Evolutionary conservation across 2,113 vertebrate species (phyloP).

Genomic region (Sylvia atricapilla): DNA sequence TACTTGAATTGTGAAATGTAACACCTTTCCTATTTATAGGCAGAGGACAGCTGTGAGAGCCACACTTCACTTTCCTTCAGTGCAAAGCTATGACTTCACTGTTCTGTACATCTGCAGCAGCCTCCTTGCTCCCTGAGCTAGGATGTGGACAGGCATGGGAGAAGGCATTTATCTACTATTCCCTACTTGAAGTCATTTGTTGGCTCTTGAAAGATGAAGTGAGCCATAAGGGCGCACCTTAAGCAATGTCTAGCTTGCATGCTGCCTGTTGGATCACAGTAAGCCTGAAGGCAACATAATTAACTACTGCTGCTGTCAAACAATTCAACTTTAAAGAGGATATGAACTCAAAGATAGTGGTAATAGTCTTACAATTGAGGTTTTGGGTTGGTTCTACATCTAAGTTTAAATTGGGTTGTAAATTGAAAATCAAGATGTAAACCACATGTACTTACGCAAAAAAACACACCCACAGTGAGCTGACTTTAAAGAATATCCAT

Average conservation of each 20-base stretch:
- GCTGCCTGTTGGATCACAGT: neutral
- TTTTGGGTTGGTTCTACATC: neutral
- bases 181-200: neutral
- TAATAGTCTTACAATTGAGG: neutral
- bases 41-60: neutral
- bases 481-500: neutral
- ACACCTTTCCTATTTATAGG: neutral
- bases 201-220: neutral
- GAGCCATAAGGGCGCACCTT: neutral
- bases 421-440: neutral
- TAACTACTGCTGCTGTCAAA: neutral
- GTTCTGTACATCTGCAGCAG: neutral
- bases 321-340: neutral
- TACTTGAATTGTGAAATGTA: neutral
- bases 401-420: neutral
- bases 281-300: neutral
- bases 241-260: neutral
- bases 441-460: neutral
- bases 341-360: neutral
- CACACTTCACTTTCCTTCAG: neutral
- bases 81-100: neutral
- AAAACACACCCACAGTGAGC: neutral
- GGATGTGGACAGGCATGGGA: neutral
- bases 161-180: neutral
- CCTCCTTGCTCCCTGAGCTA: neutral